Conservation (phyloP, 2,797 vertebrate genomes). For the Poecilia picta region DNA sequence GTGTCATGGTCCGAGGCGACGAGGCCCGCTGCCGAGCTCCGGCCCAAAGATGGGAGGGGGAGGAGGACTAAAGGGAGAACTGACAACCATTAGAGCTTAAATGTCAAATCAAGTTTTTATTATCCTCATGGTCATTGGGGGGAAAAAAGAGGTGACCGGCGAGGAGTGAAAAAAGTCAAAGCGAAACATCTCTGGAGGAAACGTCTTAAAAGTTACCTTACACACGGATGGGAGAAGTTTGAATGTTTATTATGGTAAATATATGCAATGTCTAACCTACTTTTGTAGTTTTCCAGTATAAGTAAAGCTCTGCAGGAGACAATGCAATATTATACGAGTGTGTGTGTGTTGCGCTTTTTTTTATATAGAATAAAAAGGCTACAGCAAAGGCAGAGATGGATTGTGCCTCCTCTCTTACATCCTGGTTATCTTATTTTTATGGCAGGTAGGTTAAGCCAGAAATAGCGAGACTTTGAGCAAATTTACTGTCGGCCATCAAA, state of each 20-base stretch:
- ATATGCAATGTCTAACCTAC: slow-evolving; percentile 79
- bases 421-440: slow-evolving; percentile 45
- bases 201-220: slow-evolving; percentile 61
- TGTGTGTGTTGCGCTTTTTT: slow-evolving; percentile 46
- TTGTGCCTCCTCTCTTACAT: slow-evolving; percentile 40
- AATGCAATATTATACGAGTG: slow-evolving; percentile 47
- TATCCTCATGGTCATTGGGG: slow-evolving; percentile 44
- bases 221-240: slow-evolving; percentile 55
- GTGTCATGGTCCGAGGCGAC: slow-evolving; percentile 62
- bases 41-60: slow-evolving; percentile 3
- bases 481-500: slow-evolving; percentile 36
- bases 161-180: slow-evolving; percentile 10
- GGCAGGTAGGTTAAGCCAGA: slow-evolving; percentile 47
- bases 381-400: slow-evolving; percentile 28
- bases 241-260: slow-evolving; percentile 73
- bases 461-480: slow-evolving; percentile 38
- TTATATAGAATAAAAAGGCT: slow-evolving; percentile 50
- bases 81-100: slow-evolving; percentile 58
- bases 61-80: slow-evolving; percentile 20
- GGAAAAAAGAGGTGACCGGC: slow-evolving; percentile 28
- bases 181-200: slow-evolving; percentile 31
- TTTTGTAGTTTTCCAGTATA: slow-evolving; percentile 70
- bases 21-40: slow-evolving; percentile 55
- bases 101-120: slow-evolving; percentile 70
- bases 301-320: slow-evolving; percentile 54